Evolutionary conservation across 2,888 invertebrate genomes (phyloP).

Genomic region (Esperia sulphurella): DNA sequence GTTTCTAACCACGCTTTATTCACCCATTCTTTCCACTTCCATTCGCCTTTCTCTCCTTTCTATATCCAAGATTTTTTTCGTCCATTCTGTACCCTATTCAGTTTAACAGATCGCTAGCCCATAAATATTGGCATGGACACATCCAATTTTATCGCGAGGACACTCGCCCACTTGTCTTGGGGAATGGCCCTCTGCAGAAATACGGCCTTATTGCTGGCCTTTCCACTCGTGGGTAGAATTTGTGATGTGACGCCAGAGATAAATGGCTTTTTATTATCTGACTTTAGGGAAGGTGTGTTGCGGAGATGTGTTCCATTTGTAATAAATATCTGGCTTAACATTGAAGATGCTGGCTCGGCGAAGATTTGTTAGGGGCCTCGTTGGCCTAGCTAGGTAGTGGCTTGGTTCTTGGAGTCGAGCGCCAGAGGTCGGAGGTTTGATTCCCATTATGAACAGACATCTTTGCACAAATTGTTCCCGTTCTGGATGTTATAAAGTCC

Average conservation of each 20-base stretch:
- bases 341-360: no score
- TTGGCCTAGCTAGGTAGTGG: no score
- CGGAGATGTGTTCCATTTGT: no score
- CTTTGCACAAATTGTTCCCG: no score
- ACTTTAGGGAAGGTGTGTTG: neutral
- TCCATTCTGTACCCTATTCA: conserved; percentile 7
- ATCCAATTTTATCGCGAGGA: conserved; percentile 6
- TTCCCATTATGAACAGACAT: no score
- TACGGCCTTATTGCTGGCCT: conserved; percentile 1
- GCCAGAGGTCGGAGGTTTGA: no score
- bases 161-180: conserved; percentile 5
- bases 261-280: no score
- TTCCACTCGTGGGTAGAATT: neutral
- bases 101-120: conserved; percentile 7
- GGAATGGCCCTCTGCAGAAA: neutral
- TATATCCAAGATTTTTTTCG: neutral
- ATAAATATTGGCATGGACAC: conserved; percentile 10
- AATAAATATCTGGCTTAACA: no score
- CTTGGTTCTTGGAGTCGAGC: no score
- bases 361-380: no score
- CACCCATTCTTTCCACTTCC: neutral
- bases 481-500: no score
- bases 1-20: no score
- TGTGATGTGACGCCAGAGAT: neutral
- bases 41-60: neutral